Evolutionary conservation across 2,797 vertebrate species (phyloP).

Genomic region (Eptatretus atami): DNA sequence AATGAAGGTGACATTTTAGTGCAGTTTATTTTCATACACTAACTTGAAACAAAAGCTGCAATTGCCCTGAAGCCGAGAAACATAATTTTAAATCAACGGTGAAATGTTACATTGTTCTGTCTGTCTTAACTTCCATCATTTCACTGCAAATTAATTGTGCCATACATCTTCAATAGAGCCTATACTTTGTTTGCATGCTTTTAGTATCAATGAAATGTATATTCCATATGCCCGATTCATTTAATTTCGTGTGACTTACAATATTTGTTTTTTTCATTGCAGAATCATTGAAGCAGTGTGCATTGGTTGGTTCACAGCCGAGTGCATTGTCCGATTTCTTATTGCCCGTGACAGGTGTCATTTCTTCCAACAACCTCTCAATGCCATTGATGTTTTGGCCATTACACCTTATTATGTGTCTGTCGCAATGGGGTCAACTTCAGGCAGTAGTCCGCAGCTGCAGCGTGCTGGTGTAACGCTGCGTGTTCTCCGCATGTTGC

Average conservation of each 20-base stretch:
- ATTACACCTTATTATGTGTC: slow-evolving; percentile 93
- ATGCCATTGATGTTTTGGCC: slow-evolving; percentile 80
- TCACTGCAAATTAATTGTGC: no score
- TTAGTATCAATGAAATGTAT: no score
- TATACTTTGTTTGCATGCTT: no score
- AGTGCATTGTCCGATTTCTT: slow-evolving; percentile 81
- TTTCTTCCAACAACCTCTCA: slow-evolving; percentile 72
- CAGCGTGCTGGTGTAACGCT: slow-evolving; percentile 70
- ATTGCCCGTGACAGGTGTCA: slow-evolving; percentile 80
- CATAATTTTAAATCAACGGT: slow-evolving; percentile 10
- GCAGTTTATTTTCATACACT: no score
- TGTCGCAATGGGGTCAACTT: slow-evolving; percentile 47
- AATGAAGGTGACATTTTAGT: no score
- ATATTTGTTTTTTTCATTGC: slow-evolving; percentile 8
- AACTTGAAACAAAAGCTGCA: no score
- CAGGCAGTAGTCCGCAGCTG: slow-evolving; percentile 57
- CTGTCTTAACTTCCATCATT: slow-evolving; percentile 8
- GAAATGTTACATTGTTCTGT: slow-evolving; percentile 12
- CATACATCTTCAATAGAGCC: no score
- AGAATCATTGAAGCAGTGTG: slow-evolving; percentile 97
- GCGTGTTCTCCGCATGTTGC: slow-evolving; percentile 83
- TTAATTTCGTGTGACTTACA: not conserved
- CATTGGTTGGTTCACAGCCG: slow-evolving; percentile 95
- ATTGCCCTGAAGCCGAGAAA: no score
- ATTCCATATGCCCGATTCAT: no score